A percentile compares a stretch with the other conserved stretches of the same genome.
Conservation (phyloP, 2,797 vertebrate genomes). For the Falco peregrinus region DNA sequence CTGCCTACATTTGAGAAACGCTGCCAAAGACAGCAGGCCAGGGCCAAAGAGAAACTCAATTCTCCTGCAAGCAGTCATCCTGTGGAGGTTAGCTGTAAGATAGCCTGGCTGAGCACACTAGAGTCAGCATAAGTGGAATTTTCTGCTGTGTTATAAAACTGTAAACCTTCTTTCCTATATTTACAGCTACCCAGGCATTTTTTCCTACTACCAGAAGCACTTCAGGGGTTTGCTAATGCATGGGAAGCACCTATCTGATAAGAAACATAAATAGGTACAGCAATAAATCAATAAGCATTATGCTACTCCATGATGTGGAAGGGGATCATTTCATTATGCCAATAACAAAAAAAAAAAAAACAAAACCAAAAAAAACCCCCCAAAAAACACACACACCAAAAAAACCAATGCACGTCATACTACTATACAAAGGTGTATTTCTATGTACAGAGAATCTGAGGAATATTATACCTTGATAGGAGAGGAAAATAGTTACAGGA, state of each 20-base stretch:
- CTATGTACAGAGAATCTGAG: not conserved
- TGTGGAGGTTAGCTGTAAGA: not conserved
- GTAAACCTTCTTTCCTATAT: not conserved
- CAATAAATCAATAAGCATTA: slow-evolving; percentile 26
- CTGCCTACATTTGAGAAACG: not conserved
- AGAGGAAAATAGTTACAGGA: slow-evolving; percentile 20
- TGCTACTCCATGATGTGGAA: not conserved
- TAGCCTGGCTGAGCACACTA: not conserved
- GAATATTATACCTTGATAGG: not conserved
- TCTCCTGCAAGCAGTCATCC: not conserved
- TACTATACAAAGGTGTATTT: not conserved
- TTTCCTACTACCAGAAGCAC: slow-evolving; percentile 11
- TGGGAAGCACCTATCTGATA: slow-evolving; percentile 9
- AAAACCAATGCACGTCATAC: not conserved
- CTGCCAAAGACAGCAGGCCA: not conserved
- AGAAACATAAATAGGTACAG: not conserved
- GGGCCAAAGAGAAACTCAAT: not conserved
- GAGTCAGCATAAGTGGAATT: not conserved
- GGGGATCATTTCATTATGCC: not conserved
- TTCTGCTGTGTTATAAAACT: not conserved
- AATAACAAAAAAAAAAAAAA: not conserved
- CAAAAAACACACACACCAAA: no score
- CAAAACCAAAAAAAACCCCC: not conserved
- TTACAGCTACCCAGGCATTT: not conserved
- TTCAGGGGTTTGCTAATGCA: slow-evolving; percentile 15